Base-by-base conservation (phyloP, 2,797 vertebrate species). In the Megaceryle alcyon region DNA sequence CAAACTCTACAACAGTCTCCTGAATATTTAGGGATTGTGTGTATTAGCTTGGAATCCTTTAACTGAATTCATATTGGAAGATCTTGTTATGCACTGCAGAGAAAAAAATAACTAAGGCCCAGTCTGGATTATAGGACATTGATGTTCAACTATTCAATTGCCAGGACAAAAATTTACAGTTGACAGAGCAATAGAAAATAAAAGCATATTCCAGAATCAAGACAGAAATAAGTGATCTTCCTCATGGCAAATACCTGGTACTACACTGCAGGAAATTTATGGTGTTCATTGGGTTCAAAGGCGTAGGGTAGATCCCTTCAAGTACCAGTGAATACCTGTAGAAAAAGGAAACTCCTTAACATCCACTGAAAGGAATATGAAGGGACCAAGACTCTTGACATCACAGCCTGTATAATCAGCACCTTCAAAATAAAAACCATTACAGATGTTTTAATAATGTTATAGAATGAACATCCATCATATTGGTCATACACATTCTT, bases 401-500 rank as follows among this genome's bases (percentile, higher is more conserved):
- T n/a, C 44, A 49, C 13, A 72, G 18, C 7, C 23, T 54, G 9
- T 51, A 7, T 63, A 39, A 69, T 57, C 41, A 81, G 22, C 14
- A 81, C 26, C 25, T 83, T 84, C 57, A 64, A 75, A 73, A 28
- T 9, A 53, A 70, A 60, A 82, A 39, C 61, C 2, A 8, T 43
- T 61, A 22, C 6, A 6, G 48, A 28, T 43, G 16, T 25, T 75
- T 77, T 48, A 59, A 59, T 64, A 37, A 7, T 61, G 14, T 7
- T 26, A 4, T 4, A 8, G 35, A 65, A 71, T 25, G 6, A 51
- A 10, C 10, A 41, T 23, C 29, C 2, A 0, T 48, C 10, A 7
- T 17, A 28, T 1, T 39, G 20, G 63, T 53, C 29, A 23, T 5
- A 15, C 10, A 35, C 4, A 3, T 77, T 66, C 28, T 56, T 87